phyloP scores from a whole-genome alignment of 92 coral and sea anemone genomes.

The Phenganax marumi region DNA sequence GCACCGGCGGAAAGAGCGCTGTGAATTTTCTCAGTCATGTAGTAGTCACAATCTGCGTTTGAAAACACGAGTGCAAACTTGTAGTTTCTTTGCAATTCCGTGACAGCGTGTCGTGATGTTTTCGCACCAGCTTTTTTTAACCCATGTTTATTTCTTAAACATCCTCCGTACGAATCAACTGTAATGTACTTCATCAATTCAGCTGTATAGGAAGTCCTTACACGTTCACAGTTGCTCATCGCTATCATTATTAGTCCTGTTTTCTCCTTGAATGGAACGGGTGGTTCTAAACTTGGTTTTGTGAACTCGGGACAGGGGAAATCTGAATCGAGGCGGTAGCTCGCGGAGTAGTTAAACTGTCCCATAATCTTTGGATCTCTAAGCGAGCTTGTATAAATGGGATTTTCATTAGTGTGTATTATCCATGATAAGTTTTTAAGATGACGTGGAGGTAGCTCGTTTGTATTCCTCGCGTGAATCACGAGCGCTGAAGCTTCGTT shows the following conservation, averaged over 20 bases:
- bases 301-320: slow-evolving; percentile 89
- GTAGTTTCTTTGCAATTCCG: slow-evolving; percentile 74
- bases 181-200: slow-evolving; percentile 79
- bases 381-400: slow-evolving; percentile 80
- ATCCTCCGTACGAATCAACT: slow-evolving; percentile 82
- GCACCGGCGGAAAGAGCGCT: slow-evolving; percentile 89
- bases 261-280: slow-evolving; percentile 72
- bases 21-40: slow-evolving; percentile 80
- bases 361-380: slow-evolving; percentile 65
- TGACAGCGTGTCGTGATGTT: slow-evolving; percentile 61
- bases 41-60: slow-evolving; percentile 95
- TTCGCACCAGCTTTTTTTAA: slow-evolving; percentile 54
- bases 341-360: slow-evolving; percentile 71
- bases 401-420: slow-evolving; percentile 90
- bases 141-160: slow-evolving; percentile 75
- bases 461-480: slow-evolving; percentile 84
- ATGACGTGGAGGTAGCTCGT: slow-evolving; percentile 73
- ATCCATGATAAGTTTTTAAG: slow-evolving; percentile 90
- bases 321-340: slow-evolving; percentile 92
- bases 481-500: slow-evolving; percentile 89
- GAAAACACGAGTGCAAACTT: slow-evolving; percentile 86
- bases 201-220: slow-evolving; percentile 75
- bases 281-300: slow-evolving; percentile 73
- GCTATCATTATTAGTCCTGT: slow-evolving; percentile 72
- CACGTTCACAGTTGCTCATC: slow-evolving; percentile 84